Evolutionary conservation across 1,140 invertebrate genomes (phyloP), one percentile per base, ranked within the genome.

Genomic region (Nebria ingens): DNA sequence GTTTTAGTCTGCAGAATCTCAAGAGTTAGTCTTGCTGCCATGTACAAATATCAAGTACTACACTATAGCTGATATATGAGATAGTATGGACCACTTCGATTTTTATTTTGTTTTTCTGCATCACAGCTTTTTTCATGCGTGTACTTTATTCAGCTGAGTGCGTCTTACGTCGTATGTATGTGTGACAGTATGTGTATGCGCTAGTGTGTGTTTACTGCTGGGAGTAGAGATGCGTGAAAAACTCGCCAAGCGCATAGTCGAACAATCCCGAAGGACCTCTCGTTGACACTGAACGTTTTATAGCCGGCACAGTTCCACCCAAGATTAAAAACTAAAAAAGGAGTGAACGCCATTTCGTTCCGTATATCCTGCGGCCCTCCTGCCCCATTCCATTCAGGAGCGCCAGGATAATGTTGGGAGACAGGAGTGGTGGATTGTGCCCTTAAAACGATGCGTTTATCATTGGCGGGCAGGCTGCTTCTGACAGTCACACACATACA

Each of bases 361-460:
- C 25, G 6, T n/a, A 34, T 34, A 34, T 34, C n/a, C 25, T 34
- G 25, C 25, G n/a, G n/a, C n/a, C n/a, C n/a, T n/a, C n/a, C 25
- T 34, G 25, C n/a, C n/a, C n/a, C n/a, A n/a, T n/a, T n/a, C n/a
- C n/a, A n/a, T n/a, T n/a, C n/a, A n/a, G n/a, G n/a, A n/a, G n/a
- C n/a, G n/a, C n/a, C n/a, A 34, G 25, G n/a, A 34, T 6, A 9
- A 34, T 34, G 25, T 6, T n/a, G 25, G 6, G 25, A 9, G 25
- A 34, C 6, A 34, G 25, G 25, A 34, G 25, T 9, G 6, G 25
- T 34, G 6, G 25, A 34, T 9, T 34, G 25, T 6, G 40, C 17
- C 17, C 40, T 45, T 45, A 45, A 45, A 45, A 45, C 40, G 40
- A 17, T 45, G 40, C 40, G 40, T 45, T 45, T 45, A 45, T 45